A percentile compares a stretch with the other conserved stretches of the same genome.
Conservation (phyloP, 2,888 invertebrate species). For the Aspidiotus rigidus region DNA sequence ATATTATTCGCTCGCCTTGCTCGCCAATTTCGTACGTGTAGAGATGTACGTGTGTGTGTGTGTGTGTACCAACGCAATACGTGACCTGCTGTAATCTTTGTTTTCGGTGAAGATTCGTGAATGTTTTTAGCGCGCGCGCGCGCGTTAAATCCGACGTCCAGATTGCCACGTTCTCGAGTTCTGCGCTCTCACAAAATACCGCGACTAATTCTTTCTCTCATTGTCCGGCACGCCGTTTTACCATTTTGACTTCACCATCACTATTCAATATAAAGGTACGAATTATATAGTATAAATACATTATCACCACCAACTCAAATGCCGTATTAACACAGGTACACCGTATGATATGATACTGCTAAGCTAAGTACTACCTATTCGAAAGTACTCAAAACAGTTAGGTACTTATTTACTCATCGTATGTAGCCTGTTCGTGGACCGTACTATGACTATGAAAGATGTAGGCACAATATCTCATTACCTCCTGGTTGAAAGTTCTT, state of each 20-base stretch:
- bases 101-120: constrained; percentile 19
- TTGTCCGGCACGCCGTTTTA: constrained; percentile 16
- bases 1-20: constrained; percentile 3
- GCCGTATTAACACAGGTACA: too few relatives aligned
- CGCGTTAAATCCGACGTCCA: constrained; percentile 5
- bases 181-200: constrained; percentile 1
- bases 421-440: too few relatives aligned
- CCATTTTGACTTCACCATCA: neutral
- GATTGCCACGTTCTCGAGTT: constrained; percentile 25
- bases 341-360: too few relatives aligned
- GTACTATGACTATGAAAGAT: too few relatives aligned
- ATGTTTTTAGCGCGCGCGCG: neutral
- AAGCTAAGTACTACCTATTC: too few relatives aligned
- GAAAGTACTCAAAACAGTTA: too few relatives aligned
- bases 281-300: too few relatives aligned
- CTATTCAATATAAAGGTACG: neutral
- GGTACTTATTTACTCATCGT: too few relatives aligned
- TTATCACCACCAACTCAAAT: too few relatives aligned
- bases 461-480: too few relatives aligned
- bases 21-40: neutral
- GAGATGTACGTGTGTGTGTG: neutral
- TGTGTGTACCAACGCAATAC: neutral
- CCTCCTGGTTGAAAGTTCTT: too few relatives aligned
- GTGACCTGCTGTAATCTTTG: neutral
- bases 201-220: constrained; percentile 15